Base-by-base conservation (phyloP, 1,140 invertebrate species). In the Bicyclus anynana region DNA sequence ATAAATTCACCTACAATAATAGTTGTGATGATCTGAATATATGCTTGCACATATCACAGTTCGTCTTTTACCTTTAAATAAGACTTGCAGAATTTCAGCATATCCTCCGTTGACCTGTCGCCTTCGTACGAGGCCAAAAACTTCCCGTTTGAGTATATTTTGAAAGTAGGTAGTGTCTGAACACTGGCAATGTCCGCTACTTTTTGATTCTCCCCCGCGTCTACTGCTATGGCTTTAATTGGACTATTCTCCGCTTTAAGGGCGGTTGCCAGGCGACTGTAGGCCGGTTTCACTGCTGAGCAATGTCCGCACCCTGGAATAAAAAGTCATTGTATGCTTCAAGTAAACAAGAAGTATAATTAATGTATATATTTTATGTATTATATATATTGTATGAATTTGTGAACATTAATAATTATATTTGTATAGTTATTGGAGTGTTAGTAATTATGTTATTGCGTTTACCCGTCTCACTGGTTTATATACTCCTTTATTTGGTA, bases 241-340 rank as follows among this genome's bases (percentile, higher is more conserved):
- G 93, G 89, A 1, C 89, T 84, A 68, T 93, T 92, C 42, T 93
- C 91, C 29, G 91, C 91, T 64, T 94, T 92, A 14, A 92, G 77
- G 33, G 91, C 91, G 2, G 96, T 96, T 5, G 96, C 95, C 16
- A 91, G 84, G 12, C 89, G 91, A 54, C 78, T 84, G 77, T 94
- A 95, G 69, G 96, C 94, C 9, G 96, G 96, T 81, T 97, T 97
- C 0, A 94, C 92, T 64, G 92, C 92, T 67, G 95, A 95, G 74
- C 96, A 97, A 80, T 97, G 95, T 4, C 95, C 95, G 86, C 96
- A 97, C 96, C 95, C 95, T 97, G 70, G 48, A 81, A 57, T 60
- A 61, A 52, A 52, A 35, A 26, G 20, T 33, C n/a, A n/a, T n/a
- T n/a, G n/a, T n/a, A n/a, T n/a, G n/a, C n/a, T n/a, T n/a, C n/a